These are phyloP conservation scores for Tapera naevia DNA, from an alignment of 2,797 vertebrate species.

Conservation along the genomic window DNA sequence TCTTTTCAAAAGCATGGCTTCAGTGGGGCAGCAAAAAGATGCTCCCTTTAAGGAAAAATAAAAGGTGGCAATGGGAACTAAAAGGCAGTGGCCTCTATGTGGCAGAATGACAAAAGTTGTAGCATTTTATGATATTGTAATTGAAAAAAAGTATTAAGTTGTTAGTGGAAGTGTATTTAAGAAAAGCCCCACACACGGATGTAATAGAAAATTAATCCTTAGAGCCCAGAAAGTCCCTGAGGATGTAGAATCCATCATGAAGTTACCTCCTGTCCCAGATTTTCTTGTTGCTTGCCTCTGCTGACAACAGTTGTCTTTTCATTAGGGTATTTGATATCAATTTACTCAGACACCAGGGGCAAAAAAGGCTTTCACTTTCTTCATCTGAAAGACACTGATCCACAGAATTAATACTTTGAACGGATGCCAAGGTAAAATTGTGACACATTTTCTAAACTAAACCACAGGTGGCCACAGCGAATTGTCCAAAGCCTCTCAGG, in stretches of 20 bases:
- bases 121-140: neutral
- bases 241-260: constrained; percentile 51
- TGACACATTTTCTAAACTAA: constrained; percentile 37
- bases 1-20: neutral
- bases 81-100: neutral
- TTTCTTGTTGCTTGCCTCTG: constrained; percentile 54
- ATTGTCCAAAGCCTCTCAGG: constrained; percentile 25
- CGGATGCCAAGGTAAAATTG: constrained; percentile 32
- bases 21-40: neutral
- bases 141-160: constrained; percentile 58
- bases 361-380: constrained; percentile 58
- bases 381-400: constrained; percentile 57
- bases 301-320: constrained; percentile 64
- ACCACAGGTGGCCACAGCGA: constrained; percentile 28
- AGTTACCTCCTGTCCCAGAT: constrained; percentile 65
- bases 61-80: neutral
- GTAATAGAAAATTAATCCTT: constrained; percentile 67
- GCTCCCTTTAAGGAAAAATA: neutral
- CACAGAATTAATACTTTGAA: constrained; percentile 60
- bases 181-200: constrained; percentile 29
- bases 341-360: constrained; percentile 60
- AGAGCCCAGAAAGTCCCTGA: constrained; percentile 53
- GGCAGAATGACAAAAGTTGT: constrained; percentile 20
- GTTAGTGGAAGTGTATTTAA: constrained; percentile 66
- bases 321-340: constrained; percentile 60